Evolutionary conservation across 2,888 invertebrate genomes (phyloP).

Genomic region (Abrostola triplasia): DNA sequence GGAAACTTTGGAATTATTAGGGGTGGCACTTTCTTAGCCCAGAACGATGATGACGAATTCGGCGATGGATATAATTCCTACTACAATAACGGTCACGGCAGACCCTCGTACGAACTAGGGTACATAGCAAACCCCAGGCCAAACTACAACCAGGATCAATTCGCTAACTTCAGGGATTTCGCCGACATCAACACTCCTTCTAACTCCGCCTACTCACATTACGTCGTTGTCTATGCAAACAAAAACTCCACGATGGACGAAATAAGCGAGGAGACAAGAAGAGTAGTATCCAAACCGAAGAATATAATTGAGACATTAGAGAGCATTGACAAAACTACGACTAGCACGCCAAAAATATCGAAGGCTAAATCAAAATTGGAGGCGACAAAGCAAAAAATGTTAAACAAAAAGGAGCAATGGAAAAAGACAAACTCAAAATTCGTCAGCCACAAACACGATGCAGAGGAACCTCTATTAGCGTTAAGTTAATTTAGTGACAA

Average conservation of each 20-base stretch:
- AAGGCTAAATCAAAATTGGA: constrained; percentile 91
- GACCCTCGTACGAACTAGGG: constrained; percentile 89
- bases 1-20: constrained; percentile 96
- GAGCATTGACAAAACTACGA: constrained; percentile 89
- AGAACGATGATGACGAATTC: constrained; percentile 91
- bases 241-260: constrained; percentile 91
- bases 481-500: constrained; percentile 88
- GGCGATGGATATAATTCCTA: constrained; percentile 89
- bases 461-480: constrained; percentile 90
- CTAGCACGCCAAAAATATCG: constrained; percentile 84
- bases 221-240: constrained; percentile 94
- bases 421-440: constrained; percentile 79
- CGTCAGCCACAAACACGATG: constrained; percentile 81
- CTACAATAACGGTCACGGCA: constrained; percentile 92
- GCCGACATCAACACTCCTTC: constrained; percentile 96
- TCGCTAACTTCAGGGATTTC: constrained; percentile 96
- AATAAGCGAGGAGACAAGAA: constrained; percentile 80
- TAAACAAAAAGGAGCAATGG: constrained; percentile 83
- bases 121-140: constrained; percentile 92
- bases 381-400: constrained; percentile 80
- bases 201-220: constrained; percentile 93
- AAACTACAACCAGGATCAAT: constrained; percentile 94
- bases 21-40: constrained; percentile 95
- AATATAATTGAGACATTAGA: constrained; percentile 95
- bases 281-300: constrained; percentile 89